Evolutionary conservation across 2,888 invertebrate genomes (phyloP).

Genomic region (Iselma pallidipennis): DNA sequence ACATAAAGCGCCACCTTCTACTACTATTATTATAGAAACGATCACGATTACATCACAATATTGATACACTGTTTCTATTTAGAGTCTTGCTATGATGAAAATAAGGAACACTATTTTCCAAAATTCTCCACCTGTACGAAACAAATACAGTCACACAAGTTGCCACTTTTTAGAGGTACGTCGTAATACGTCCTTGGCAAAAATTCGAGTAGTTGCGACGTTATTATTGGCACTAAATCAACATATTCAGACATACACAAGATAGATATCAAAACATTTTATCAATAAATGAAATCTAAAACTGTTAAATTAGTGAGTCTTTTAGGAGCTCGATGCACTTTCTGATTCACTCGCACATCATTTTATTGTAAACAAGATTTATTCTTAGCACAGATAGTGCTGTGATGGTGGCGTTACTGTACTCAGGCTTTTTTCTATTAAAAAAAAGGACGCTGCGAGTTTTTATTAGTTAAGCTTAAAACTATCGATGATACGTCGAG

Average conservation of each 20-base stretch:
- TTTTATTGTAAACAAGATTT: constrained; percentile 36
- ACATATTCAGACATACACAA: neutral
- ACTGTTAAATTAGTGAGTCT: neutral
- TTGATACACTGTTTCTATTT: neutral
- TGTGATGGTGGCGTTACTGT: neutral
- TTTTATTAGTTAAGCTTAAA: constrained; percentile 3
- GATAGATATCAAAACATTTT: neutral
- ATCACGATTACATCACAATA: neutral
- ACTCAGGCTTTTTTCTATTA: neutral
- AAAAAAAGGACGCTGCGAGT: neutral
- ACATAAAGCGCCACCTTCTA: neutral
- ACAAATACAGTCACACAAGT: neutral
- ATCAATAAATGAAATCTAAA: neutral
- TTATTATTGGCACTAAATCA: constrained; percentile 7
- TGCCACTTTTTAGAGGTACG: neutral
- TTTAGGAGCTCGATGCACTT: constrained; percentile 12
- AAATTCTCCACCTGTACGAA: neutral
- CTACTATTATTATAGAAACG: neutral
- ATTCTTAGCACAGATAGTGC: constrained; percentile 26
- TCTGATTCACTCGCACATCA: constrained; percentile 15
- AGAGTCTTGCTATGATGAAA: neutral
- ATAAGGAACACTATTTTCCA: neutral
- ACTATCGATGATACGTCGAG: constrained; percentile 9
- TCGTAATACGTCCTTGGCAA: constrained; percentile 19
- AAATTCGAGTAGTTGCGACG: constrained; percentile 3